A percentile compares a stretch with the other conserved stretches of the same genome.
Evolutionary conservation across 2,888 invertebrate genomes (phyloP).

Genomic region (Trachelus troglodyta): DNA sequence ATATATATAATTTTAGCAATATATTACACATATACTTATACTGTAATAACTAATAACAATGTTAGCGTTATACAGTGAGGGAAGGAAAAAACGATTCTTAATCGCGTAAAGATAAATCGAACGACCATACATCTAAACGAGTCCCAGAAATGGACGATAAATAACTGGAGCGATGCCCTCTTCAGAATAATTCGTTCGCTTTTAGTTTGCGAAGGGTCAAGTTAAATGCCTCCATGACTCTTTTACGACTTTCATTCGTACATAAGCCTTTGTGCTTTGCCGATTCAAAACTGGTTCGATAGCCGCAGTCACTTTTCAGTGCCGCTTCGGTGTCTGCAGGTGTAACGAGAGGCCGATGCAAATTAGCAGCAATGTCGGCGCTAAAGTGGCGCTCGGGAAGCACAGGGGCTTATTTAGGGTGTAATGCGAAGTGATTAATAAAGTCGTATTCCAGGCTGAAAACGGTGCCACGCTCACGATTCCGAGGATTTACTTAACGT

Average conservation of each 20-base stretch:
- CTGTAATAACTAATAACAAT: not conserved
- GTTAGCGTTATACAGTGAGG: not conserved
- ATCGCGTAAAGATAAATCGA: not conserved
- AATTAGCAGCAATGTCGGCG: conserved; percentile 5
- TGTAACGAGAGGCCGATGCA: conserved; percentile 9
- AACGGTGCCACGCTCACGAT: conserved; percentile 19
- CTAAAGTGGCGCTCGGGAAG: conserved; percentile 8
- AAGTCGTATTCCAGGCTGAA: conserved; percentile 22
- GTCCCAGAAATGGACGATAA: not conserved
- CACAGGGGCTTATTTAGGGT: conserved; percentile 31
- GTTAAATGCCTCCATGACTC: not conserved
- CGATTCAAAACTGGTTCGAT: not conserved
- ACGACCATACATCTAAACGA: not conserved
- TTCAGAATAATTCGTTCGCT: not conserved
- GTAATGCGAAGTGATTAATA: conserved; percentile 35
- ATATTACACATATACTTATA: not conserved
- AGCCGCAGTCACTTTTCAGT: not conserved
- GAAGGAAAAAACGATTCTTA: not conserved
- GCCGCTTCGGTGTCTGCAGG: not conserved
- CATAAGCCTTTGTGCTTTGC: not conserved
- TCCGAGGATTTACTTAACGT: not conserved
- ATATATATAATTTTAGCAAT: not conserved
- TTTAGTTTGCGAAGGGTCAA: not conserved
- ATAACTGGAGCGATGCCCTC: not conserved
- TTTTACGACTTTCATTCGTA: not conserved